These are phyloP conservation scores for Bombyx mandarina DNA, from an alignment of 1,140 invertebrate genomes.

Conservation along the genomic window DNA sequence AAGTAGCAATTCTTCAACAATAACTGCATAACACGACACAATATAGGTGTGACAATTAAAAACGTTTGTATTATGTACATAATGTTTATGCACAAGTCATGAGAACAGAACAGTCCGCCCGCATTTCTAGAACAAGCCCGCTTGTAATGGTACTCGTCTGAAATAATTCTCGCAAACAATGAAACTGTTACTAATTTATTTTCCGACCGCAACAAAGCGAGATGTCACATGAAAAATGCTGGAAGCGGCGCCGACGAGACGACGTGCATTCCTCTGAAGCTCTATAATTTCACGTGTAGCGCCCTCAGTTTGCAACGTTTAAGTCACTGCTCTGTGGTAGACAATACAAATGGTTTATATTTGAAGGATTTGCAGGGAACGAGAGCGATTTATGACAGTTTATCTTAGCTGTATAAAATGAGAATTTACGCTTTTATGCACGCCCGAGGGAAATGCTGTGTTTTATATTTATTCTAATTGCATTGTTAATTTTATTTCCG, in stretches of 20 bases:
- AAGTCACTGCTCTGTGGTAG: constrained; percentile 43
- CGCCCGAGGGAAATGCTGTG: constrained; percentile 32
- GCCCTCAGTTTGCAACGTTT: constrained; percentile 50
- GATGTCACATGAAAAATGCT: constrained; percentile 66
- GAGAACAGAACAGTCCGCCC: no score
- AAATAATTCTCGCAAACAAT: constrained; percentile 64
- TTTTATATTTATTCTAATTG: constrained; percentile 46
- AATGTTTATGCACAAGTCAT: no score
- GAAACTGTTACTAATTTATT: constrained; percentile 70
- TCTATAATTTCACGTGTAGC: constrained; percentile 50
- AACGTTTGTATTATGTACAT: no score
- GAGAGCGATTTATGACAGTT: constrained; percentile 56
- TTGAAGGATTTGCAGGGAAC: constrained; percentile 40
- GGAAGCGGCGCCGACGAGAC: constrained; percentile 40
- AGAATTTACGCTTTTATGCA: constrained; percentile 53
- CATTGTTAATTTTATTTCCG: constrained; percentile 32
- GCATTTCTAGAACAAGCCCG: no score
- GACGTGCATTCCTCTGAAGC: constrained; percentile 46
- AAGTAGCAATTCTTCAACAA: no score
- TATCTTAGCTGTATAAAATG: constrained; percentile 52
- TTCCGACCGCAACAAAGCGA: constrained; percentile 65
- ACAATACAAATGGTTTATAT: constrained; percentile 60
- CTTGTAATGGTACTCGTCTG: constrained; percentile 13
- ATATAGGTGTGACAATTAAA: no score
- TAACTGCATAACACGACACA: no score